These are phyloP conservation scores for Steatocranus sp. DNA, from an alignment of 2,797 vertebrate genomes.

Conservation along the genomic window DNA sequence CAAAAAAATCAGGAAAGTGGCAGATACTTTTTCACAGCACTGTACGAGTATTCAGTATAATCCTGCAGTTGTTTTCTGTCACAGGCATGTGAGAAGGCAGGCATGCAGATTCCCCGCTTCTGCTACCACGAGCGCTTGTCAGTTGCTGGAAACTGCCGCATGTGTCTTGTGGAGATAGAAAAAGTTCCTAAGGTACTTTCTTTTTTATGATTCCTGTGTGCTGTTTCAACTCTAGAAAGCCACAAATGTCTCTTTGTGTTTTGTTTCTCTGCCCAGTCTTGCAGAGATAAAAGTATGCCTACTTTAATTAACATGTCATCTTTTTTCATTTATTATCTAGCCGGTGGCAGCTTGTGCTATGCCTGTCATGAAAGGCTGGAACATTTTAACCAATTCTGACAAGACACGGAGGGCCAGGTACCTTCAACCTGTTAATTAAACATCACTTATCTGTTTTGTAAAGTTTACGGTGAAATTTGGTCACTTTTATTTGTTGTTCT, in stretches of 20 bases:
- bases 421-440: background rate
- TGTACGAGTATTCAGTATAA: background rate
- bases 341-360: slow-evolving; percentile 96
- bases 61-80: background rate
- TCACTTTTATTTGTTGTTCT: background rate
- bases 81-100: slow-evolving; percentile 90
- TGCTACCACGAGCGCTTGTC: slow-evolving; percentile 95
- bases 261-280: background rate
- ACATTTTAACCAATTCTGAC: slow-evolving; percentile 93
- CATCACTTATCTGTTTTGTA: background rate
- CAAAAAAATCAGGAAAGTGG: background rate
- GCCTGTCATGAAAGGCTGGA: slow-evolving; percentile 99
- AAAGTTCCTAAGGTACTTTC: slow-evolving; percentile 74
- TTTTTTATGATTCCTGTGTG: background rate
- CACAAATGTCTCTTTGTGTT: background rate
- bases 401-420: slow-evolving; percentile 94
- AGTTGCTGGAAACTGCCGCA: slow-evolving; percentile 94
- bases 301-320: background rate
- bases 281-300: background rate
- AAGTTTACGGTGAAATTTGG: background rate
- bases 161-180: slow-evolving; percentile 98
- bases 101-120: slow-evolving; percentile 94
- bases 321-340: slow-evolving; percentile 59
- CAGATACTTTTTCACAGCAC: background rate
- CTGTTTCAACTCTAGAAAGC: background rate